A percentile compares a stretch with the other conserved stretches of the same genome.
These are phyloP conservation scores for Copidosoma floridanum DNA, from an alignment of 1,140 invertebrate genomes.

Conservation along the genomic window DNA sequence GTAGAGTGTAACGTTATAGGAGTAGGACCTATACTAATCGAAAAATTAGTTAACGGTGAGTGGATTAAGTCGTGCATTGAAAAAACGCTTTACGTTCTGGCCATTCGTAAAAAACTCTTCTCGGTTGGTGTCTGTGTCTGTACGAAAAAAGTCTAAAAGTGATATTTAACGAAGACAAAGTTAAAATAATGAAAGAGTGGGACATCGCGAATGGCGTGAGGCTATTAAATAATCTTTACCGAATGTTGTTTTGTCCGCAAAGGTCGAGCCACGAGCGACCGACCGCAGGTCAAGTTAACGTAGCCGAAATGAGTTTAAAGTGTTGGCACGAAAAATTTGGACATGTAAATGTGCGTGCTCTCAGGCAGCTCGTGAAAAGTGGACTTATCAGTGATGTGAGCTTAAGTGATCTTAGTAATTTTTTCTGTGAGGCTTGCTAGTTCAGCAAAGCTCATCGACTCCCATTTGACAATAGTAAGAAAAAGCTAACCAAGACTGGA, in stretches of 20 bases:
- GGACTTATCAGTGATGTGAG: not conserved
- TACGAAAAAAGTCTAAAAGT: slow-evolving; percentile 25
- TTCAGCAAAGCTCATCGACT: not conserved
- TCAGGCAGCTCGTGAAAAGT: not conserved
- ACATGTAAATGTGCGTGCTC: not conserved
- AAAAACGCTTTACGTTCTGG: slow-evolving; percentile 24
- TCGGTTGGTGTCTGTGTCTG: slow-evolving; percentile 27
- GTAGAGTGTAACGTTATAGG: not conserved
- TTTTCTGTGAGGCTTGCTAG: not conserved
- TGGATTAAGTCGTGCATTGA: slow-evolving; percentile 13
- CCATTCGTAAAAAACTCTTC: slow-evolving; percentile 26
- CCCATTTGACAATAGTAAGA: not conserved
- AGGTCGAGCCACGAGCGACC: no score
- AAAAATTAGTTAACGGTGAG: slow-evolving; percentile 12
- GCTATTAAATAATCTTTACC: slow-evolving; percentile 19
- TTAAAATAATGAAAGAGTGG: not conserved
- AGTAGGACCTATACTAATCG: slow-evolving; percentile 18
- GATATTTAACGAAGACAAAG: not conserved
- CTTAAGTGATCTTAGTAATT: not conserved
- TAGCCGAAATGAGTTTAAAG: no score
- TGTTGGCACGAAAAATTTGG: not conserved
- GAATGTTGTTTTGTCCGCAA: slow-evolving; percentile 14
- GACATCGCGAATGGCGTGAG: slow-evolving; percentile 25
- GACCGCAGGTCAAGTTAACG: no score
- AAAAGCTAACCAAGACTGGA: not conserved